Base-by-base conservation (phyloP, 30 jellyfish, hydroid and myxozoan species). In the Cassiopea andromeda region DNA sequence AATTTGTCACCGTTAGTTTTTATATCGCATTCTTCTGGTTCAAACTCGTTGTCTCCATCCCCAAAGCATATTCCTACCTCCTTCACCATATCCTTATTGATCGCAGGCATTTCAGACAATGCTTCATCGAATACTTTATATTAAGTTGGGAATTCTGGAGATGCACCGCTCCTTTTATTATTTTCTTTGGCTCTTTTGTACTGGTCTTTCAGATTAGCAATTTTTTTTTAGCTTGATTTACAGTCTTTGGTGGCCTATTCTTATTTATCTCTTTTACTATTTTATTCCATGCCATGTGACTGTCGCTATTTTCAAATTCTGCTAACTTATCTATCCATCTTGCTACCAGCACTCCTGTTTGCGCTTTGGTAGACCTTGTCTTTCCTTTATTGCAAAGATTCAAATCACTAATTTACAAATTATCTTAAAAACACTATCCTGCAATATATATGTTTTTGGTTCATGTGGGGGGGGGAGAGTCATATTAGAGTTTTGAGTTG, bases 151-250 rank as follows among this genome's bases (percentile, higher is more conserved):
- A 84, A 84, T 38, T 43, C 77, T 7, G 92, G 92, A 47, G 77
- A 16, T 4, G 77, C 90, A 50, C 92, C 92, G 43, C 91, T 47
- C 44, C 70, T 84, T 57, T 71, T 84, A 81, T 69, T 69, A 48
- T 84, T 73, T 17, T 69, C 90, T 48, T 84, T 84, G 19, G 92
- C 92, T 8, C 49, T 71, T 3, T 70, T 73, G 90, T 84, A 84
- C 9, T 13, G 9, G 13, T 84, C 83, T 69, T 70, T 71, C 12
- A 84, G 44, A n/a, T 73, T 7, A n/a, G 61, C 49, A 48, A 48
- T 18, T 69, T 72, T 43, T 54, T 54, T 10, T 54, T 54, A 10
- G 64, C 64, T 54, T 10, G 64, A 54, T 54, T 54, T 54, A 54
- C 64, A 54, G 64, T 54, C 64, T 54, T 54, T 54, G 64, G 12